Conservation (phyloP, 2,113 vertebrate genomes). For the Cervus canadensis region DNA sequence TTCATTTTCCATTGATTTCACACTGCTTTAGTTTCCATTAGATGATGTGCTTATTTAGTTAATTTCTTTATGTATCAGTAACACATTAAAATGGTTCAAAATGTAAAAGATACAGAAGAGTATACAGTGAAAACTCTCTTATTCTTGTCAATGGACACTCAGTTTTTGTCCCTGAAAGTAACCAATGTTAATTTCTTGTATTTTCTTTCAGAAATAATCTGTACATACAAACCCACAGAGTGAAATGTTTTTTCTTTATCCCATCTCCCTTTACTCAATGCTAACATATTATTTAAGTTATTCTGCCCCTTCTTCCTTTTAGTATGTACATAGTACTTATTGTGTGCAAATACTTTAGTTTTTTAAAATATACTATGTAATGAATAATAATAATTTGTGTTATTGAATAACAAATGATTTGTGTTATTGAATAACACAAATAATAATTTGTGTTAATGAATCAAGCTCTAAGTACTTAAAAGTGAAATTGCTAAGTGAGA, state of each 20-base stretch:
- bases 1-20: background rate
- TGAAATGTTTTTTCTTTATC: background rate
- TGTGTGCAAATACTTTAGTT: background rate
- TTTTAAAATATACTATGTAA: background rate
- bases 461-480: background rate
- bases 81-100: background rate
- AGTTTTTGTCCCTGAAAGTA: background rate
- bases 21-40: background rate
- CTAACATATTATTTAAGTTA: background rate
- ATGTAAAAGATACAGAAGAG: background rate
- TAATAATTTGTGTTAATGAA: background rate
- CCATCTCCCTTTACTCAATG: background rate
- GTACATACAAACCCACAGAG: background rate
- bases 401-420: background rate
- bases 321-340: background rate
- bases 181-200: background rate
- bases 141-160: background rate
- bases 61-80: background rate
- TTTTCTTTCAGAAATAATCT: slow-evolving; percentile 32
- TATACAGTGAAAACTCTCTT: background rate
- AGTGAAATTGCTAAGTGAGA: background rate
- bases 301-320: background rate
- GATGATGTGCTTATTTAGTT: background rate
- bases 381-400: background rate
- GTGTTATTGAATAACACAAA: background rate